Evolutionary conservation across 2,888 invertebrate genomes (phyloP), one percentile per base, ranked within the genome.

Genomic region (Lucinisca nassula): DNA sequence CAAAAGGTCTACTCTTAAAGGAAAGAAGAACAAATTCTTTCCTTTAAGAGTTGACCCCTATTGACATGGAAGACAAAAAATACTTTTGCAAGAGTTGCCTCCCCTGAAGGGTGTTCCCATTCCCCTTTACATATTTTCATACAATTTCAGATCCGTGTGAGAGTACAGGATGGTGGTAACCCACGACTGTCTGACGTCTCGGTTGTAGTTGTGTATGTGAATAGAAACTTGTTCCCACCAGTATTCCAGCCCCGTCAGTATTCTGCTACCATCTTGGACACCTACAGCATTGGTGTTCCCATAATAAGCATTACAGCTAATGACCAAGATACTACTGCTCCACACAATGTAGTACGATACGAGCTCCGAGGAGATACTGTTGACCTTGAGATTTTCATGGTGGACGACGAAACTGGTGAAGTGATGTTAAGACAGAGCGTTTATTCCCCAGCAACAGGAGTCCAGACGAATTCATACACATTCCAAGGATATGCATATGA

Each of bases 141-240:
- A 45, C 45, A 45, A 12, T 67, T 8, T n/a, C 79, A 94, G 94
- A 89, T 95, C 27, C 92, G 95, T 40, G 94, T 95, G 21, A 45
- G 91, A 40, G 94, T 95, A 0, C 90, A 91, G 73, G 95, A 95
- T 88, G 93, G 93, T 30, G 95, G 95, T n/a, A 93, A 87, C 77
- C 95, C 95, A n/a, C 82, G 93, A 17, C 83, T 91, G 45, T 87
- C 88, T 17, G 92, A 93, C 79, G 90, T 86, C 10, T 88, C 92
- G 0, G 85, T 87, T 32, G 91, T 94, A 2, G 75, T 74, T 6
- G 90, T 93, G 10, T 91, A 75, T 38, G 93, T 95, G 51, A 92
- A 88, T 40, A 84, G 92, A 12, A 94, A 95, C 79, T 84, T 93
- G 86, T 92, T 93, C 84, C 81, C 88, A 30, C 94, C 94, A 10